Evolutionary conservation across 2,797 vertebrate genomes (phyloP), one percentile per base, ranked within the genome.

Genomic region (Distichodus sexfasciatus): DNA sequence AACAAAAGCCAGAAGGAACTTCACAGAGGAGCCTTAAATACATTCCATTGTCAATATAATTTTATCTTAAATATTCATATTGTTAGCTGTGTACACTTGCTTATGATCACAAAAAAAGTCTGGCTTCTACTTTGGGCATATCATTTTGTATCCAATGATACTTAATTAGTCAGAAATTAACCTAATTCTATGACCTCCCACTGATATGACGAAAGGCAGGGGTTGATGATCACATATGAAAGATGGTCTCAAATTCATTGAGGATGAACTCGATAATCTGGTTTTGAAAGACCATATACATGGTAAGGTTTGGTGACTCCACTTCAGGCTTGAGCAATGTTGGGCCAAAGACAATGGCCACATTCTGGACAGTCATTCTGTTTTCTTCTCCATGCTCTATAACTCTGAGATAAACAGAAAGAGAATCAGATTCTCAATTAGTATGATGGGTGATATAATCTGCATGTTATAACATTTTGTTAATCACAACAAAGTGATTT

Each of bases 241-340:
- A 99, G 78, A 97, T 88, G 6, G 82, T 77, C 1, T 90, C 46
- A 12, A 91, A 96, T 55, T 95, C 90, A 21, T 90, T 94, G 53
- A 99, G 91, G 79, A 97, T 87, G 61, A 94, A 90, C 79, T 98
- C 96, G 54, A 98, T 95, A 41, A 98, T 94, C 89, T 98, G 96
- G 90, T 96, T 99, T 90, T 99, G 97, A 83, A 93, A 97, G 75
- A 97, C 93, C 94, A 96, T 98, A 87, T 94, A 88, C 91, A 96
- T 91, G 33, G 96, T 86, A 79, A 98, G 93, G 89, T 90, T 97
- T n/a, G 76, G 44, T 0, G 91, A 91, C 83, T 98, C 96, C 0
- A 53, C 83, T 68, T 94, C 93, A 0, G 96, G 94, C 17, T 92
- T 90, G 47, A 99, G 93, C 70, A 98, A 87, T 0, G 97, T 98